Conservation (phyloP, 2,888 invertebrate genomes). For the Eurytoma californica region DNA sequence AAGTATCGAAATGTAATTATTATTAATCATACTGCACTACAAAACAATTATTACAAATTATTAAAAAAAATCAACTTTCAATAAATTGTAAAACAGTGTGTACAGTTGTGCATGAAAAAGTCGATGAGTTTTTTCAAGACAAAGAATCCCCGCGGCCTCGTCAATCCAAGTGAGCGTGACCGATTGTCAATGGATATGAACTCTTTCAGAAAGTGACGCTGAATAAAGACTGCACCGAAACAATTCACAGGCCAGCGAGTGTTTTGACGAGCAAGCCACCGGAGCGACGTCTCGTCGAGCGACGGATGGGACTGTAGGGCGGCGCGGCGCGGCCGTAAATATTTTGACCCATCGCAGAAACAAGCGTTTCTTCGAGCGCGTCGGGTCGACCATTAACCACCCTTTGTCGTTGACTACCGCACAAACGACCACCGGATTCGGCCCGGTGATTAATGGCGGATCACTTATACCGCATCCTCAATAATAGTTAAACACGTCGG, state of each 20-base stretch:
- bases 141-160: background rate
- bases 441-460: conserved; percentile 58
- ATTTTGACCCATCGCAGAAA: conserved; percentile 60
- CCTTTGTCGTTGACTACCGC: conserved; percentile 58
- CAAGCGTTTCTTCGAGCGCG: conserved; percentile 38
- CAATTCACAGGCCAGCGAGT: background rate
- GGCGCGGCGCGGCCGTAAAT: conserved; percentile 54
- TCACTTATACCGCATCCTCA: conserved; percentile 25
- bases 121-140: background rate
- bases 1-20: no score
- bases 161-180: background rate
- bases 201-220: conserved; percentile 9
- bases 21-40: no score
- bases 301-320: background rate
- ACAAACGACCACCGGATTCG: conserved; percentile 57
- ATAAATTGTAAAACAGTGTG: no score
- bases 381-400: conserved; percentile 58
- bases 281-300: background rate
- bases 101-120: no score
- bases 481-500: conserved; percentile 25
- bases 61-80: no score
- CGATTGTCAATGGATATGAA: background rate
- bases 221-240: background rate
- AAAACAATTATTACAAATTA: no score
- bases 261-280: background rate